Base-by-base conservation (phyloP, 2,113 vertebrate species). In the Marmota monax region DNA sequence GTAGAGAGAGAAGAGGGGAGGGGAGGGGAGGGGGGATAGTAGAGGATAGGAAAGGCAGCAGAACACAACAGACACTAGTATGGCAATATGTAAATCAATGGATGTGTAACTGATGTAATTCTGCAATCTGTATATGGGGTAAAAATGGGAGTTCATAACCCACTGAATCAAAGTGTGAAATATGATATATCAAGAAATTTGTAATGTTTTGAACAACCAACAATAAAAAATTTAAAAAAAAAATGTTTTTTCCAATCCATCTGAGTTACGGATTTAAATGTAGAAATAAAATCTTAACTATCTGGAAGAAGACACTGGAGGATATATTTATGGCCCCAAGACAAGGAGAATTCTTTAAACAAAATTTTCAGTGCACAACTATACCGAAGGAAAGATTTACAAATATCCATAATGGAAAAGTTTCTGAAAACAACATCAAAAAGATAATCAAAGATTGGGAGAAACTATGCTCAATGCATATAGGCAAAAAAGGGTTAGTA, bases 251-350 rank as follows among this genome's bases (percentile, higher is more conserved):
- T 58, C 79, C 25, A 77, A 39, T 69, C 4, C 23, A 58, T 53
- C 37, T 72, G 48, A 89, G 14, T 72, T 78, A 78, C 53, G 23
- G 32, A 78, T 32, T 85, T 89, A 74, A 85, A 11, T 29, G 3
- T 53, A 86, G 63, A 93, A 89, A 74, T 48, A 86, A 93, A 94
- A 69, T 14, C 17, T 90, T 90, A 63, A 82, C 25, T 94, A 27
- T 86, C 93, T n/a, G 3, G 22, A 79, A 56, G 63, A 92, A 91
- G 83, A 37, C 85, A 67, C 39, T 78, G 17, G 77, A 72, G 6
- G 69, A 69, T 86, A 69, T 86, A 90, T 58, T 74, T 89, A 93
- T 22, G 42, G 9, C 4, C 45, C 18, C 9, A 17, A 39, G n/a
- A 88, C 22, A 87, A 29, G 8, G 37, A 83, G 8, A 51, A 76